Base-by-base conservation (phyloP, 1,140 invertebrate species). In the Trichogramma pretiosum region DNA sequence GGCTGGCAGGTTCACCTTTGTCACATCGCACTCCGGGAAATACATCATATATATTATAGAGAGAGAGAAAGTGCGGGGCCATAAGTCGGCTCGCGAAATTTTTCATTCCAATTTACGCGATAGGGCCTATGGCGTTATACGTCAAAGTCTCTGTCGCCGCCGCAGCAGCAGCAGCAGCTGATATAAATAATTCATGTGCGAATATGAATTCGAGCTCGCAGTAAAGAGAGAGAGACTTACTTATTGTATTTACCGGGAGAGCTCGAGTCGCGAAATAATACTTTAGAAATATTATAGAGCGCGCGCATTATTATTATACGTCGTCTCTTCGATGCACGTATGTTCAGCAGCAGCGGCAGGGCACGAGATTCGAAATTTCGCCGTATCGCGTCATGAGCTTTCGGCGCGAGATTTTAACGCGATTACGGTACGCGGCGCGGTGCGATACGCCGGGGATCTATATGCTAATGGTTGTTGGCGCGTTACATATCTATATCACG, bases 181-280 rank as follows among this genome's bases (percentile, higher is more conserved):
- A n/a, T 33, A 68, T 70, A 60, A 62, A 70, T 70, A 65, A 72
- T 70, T 70, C 68, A 70, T 70, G 47, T 32, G 38, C n/a, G n/a
- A n/a, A n/a, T n/a, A n/a, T n/a, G n/a, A n/a, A n/a, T n/a, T n/a
- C n/a, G 7, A 7, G 10, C 40, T 33, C 22, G 18, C 9, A 40
- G 32, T 18, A 23, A 47, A 28, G 30, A 48, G 16, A 16, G n/a
- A 11, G 14, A 26, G n/a, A 26, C 23, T 41, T 19, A 33, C 18
- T 24, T 23, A 21, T 21, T 44, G 41, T 44, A 34, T 44, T 34
- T 21, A 21, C 28, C 10, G n/a, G 9, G 30, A 2, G 19, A 19
- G 30, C 28, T 19, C n/a, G 30, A 34, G 30, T 24, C 10, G 14
- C 11, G 35, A 44, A 44, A n/a, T n/a, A n/a, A 44, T 32, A 44